These are phyloP conservation scores for Meteorus colon DNA, from an alignment of 2,888 invertebrate species.

Conservation along the genomic window DNA sequence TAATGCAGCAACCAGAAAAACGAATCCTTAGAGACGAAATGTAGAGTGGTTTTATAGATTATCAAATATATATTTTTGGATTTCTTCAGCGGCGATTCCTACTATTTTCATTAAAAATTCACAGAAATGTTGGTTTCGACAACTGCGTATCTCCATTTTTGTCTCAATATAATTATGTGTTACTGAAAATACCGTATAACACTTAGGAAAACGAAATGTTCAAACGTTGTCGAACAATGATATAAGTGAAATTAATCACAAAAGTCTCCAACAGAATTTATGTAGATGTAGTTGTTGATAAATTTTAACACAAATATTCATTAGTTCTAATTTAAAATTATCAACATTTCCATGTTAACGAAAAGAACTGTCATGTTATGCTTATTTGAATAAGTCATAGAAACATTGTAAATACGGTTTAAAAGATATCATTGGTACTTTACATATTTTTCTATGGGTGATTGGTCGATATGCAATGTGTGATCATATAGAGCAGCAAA, in stretches of 20 bases:
- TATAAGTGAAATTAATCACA: not conserved
- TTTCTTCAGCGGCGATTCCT: not conserved
- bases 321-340: slow-evolving; percentile 1
- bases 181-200: not conserved
- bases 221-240: not conserved
- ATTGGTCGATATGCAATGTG: slow-evolving; percentile 45
- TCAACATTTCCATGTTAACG: not conserved
- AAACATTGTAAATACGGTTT: slow-evolving; percentile 58
- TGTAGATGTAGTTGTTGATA: not conserved
- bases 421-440: slow-evolving; percentile 48
- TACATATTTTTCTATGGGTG: slow-evolving; percentile 50
- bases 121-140: not conserved
- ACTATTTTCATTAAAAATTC: not conserved
- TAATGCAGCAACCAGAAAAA: slow-evolving; percentile 51
- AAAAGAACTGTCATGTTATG: slow-evolving; percentile 32
- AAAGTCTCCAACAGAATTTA: not conserved
- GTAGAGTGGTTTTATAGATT: slow-evolving; percentile 4
- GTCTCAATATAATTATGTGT: not conserved
- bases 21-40: slow-evolving; percentile 29
- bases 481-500: slow-evolving; percentile 36
- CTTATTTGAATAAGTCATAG: slow-evolving; percentile 47
- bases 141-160: not conserved
- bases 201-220: not conserved
- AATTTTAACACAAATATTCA: not conserved
- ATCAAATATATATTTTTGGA: not conserved